phyloP scores from a whole-genome alignment of 92 coral and sea anemone species.

The Plumapathes pennacea region DNA sequence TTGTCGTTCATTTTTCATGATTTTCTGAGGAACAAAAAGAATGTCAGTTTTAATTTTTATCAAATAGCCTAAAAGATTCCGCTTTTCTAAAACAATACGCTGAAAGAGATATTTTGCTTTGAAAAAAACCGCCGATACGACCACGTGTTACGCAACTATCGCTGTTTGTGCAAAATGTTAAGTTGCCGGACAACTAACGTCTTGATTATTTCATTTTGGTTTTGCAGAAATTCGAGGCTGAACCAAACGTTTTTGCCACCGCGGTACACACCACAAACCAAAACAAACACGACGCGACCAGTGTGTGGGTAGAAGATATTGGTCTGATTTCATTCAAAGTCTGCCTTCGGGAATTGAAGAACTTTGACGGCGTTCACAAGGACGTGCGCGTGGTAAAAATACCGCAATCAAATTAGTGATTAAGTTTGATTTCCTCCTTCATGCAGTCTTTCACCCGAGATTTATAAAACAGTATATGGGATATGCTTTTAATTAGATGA shows the following conservation, averaged over 20 bases:
- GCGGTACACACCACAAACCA: constrained; percentile 28
- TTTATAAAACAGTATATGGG: not conserved
- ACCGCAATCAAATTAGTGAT: not conserved
- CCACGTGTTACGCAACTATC: no score
- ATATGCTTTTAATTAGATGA: no score
- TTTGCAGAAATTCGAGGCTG: constrained; percentile 20
- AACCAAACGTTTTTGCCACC: constrained; percentile 51
- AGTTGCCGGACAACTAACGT: no score
- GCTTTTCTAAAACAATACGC: not conserved
- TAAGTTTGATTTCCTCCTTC: not conserved
- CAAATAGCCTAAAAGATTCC: not conserved
- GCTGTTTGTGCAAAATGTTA: not conserved
- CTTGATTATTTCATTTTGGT: not conserved
- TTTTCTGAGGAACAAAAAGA: not conserved
- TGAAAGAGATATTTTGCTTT: not conserved
- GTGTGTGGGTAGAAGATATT: constrained; percentile 60
- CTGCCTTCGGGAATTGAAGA: constrained; percentile 62
- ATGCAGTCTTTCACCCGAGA: no score
- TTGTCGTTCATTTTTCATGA: not conserved
- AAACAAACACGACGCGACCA: constrained; percentile 49
- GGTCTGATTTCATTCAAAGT: constrained; percentile 33
- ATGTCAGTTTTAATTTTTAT: not conserved
- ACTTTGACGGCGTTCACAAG: constrained; percentile 54
- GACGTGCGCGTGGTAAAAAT: constrained; percentile 31
- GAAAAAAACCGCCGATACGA: no score